These are phyloP conservation scores for Labroides dimidiatus DNA, from an alignment of 2,797 vertebrate species.

Conservation along the genomic window DNA sequence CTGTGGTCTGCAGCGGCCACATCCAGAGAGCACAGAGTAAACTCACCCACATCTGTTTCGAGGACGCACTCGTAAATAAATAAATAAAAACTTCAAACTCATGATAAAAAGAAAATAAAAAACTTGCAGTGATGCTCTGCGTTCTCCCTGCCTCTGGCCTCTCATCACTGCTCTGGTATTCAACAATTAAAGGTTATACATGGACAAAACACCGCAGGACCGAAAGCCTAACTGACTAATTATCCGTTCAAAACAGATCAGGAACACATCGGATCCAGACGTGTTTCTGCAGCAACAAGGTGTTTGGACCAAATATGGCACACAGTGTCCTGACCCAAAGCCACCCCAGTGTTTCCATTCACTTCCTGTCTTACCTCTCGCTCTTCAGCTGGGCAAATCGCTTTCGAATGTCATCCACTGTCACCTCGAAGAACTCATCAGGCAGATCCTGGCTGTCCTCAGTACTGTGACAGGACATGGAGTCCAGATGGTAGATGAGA, in stretches of 20 bases:
- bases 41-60: conserved; percentile 64
- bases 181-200: conserved; percentile 66
- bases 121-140: conserved; percentile 48
- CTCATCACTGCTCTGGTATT: conserved; percentile 66
- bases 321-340: conserved; percentile 14
- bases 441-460: conserved; percentile 81
- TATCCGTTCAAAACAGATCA: conserved; percentile 51
- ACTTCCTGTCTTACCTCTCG: conserved; percentile 84
- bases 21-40: conserved; percentile 56
- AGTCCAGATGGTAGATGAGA: conserved; percentile 91
- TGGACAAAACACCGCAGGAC: conserved; percentile 47
- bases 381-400: conserved; percentile 95
- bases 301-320: conserved; percentile 44
- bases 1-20: conserved; percentile 50
- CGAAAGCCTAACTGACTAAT: conserved; percentile 51
- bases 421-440: conserved; percentile 97
- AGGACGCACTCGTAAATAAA: conserved; percentile 68
- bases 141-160: conserved; percentile 48
- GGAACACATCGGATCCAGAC: conserved; percentile 53
- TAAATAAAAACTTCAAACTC: conserved; percentile 65
- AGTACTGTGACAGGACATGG: conserved; percentile 53
- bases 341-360: conserved; percentile 6
- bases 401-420: conserved; percentile 93
- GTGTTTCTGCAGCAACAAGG: conserved; percentile 47
- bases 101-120: conserved; percentile 29